phyloP scores from a whole-genome alignment of 2,797 vertebrate genomes.

The Pseudochaenichthys georgianus region DNA sequence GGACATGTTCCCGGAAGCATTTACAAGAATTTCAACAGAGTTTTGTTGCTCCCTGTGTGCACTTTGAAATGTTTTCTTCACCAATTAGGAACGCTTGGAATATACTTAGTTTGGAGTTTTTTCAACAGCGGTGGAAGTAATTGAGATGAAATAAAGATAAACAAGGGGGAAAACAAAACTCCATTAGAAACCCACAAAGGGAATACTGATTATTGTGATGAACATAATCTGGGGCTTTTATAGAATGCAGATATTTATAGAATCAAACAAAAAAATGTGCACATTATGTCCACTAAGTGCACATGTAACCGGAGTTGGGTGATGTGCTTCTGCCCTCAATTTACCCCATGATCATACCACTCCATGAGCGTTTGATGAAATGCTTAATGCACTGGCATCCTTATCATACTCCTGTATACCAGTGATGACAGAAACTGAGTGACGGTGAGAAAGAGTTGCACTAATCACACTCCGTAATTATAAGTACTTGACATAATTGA shows the following conservation, averaged over 20 bases:
- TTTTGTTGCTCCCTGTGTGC: conserved; percentile 42
- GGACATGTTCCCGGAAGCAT: conserved; percentile 37
- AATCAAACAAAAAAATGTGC: conserved; percentile 15
- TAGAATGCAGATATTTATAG: conserved; percentile 6
- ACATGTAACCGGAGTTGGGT: background rate
- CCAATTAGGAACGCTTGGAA: conserved; percentile 49
- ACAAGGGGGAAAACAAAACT: conserved; percentile 13
- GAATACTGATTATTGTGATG: conserved; percentile 41
- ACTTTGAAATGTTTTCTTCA: conserved; percentile 54
- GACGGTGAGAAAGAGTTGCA: background rate
- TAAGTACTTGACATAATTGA: conserved; percentile 38
- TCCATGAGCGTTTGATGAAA: conserved; percentile 6
- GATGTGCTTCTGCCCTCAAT: background rate
- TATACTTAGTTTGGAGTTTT: conserved; percentile 27
- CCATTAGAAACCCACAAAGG: conserved; percentile 41
- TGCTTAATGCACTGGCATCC: background rate
- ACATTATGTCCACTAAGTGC: conserved; percentile 10
- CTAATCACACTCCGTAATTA: conserved; percentile 32
- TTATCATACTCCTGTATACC: conserved; percentile 13
- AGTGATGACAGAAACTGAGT: conserved; percentile 11
- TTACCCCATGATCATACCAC: background rate
- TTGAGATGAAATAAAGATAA: conserved; percentile 30
- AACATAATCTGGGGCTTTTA: conserved; percentile 31
- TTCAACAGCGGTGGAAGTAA: conserved; percentile 38
- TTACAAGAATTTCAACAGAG: conserved; percentile 36